Conservation (phyloP, 1,140 invertebrate species). For the Leptinotarsa defecta region DNA sequence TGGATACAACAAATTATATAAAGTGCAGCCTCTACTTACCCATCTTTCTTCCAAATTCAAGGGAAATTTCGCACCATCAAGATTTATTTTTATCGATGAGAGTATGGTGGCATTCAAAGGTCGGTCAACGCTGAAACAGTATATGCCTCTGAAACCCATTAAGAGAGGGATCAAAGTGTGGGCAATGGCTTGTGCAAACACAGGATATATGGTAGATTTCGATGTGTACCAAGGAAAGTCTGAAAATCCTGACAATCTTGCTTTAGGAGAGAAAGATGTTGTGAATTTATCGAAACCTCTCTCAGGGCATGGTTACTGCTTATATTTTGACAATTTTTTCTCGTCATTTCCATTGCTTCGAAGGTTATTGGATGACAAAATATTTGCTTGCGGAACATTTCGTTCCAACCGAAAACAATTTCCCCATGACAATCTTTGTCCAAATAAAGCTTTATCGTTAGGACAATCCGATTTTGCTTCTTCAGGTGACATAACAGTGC, state of each 20-base stretch:
- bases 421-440: slow-evolving; percentile 20
- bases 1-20: slow-evolving; percentile 36
- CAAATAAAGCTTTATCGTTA: slow-evolving; percentile 19
- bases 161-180: slow-evolving; percentile 52
- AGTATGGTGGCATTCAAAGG: slow-evolving; percentile 43
- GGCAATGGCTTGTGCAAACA: neutral
- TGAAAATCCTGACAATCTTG: neutral
- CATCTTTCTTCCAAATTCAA: slow-evolving; percentile 23
- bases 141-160: slow-evolving; percentile 58
- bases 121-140: slow-evolving; percentile 55
- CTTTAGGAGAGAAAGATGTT: slow-evolving; percentile 25
- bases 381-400: slow-evolving; percentile 30
- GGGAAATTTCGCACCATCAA: neutral
- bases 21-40: slow-evolving; percentile 29
- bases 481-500: slow-evolving; percentile 24
- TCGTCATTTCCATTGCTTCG: slow-evolving; percentile 20
- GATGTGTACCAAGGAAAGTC: slow-evolving; percentile 15
- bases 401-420: slow-evolving; percentile 22
- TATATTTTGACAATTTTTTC: slow-evolving; percentile 39
- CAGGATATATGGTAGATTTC: slow-evolving; percentile 12
- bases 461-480: slow-evolving; percentile 22
- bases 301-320: slow-evolving; percentile 21
- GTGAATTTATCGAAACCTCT: slow-evolving; percentile 7
- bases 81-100: slow-evolving; percentile 41
- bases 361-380: slow-evolving; percentile 21